Percentiles rank a stretch among this genome's conserved stretches.
Evolutionary conservation across 2,797 vertebrate genomes (phyloP).

Genomic region (Vireo griseus): DNA sequence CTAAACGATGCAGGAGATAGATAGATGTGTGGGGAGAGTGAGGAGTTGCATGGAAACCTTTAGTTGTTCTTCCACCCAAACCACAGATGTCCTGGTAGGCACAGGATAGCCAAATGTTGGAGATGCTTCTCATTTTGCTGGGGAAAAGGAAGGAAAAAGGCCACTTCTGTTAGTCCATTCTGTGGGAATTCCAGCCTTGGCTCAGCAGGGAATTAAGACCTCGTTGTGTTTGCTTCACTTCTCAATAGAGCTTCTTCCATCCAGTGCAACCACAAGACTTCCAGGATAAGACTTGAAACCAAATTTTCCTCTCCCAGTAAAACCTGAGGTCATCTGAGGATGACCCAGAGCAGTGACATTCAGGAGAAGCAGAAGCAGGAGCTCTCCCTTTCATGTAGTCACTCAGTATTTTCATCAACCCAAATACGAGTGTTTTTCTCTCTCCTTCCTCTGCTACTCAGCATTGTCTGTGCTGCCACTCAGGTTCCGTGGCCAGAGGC

Average conservation of each 20-base stretch:
- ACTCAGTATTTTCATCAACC: not conserved
- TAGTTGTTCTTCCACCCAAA: not conserved
- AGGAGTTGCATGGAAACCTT: not conserved
- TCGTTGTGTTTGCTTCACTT: not conserved
- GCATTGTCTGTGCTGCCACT: not conserved
- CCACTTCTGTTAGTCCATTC: not conserved
- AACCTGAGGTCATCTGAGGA: not conserved
- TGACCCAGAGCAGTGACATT: accelerated
- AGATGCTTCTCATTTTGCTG: not conserved
- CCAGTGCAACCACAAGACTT: not conserved
- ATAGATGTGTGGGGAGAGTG: not conserved
- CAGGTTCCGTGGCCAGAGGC: not conserved
- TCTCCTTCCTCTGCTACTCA: not conserved
- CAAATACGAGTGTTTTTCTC: not conserved
- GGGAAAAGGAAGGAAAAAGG: not conserved
- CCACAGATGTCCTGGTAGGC: not conserved
- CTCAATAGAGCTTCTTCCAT: not conserved
- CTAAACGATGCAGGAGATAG: not conserved
- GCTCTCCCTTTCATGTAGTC: not conserved
- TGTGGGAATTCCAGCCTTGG: not conserved
- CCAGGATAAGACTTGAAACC: not conserved
- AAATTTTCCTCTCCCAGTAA: not conserved
- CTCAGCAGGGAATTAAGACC: not conserved
- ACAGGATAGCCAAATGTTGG: not conserved
- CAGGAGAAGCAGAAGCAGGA: not conserved